Base-by-base conservation (phyloP, 2,888 invertebrate genomes). In the Eupelmus urozonus region DNA sequence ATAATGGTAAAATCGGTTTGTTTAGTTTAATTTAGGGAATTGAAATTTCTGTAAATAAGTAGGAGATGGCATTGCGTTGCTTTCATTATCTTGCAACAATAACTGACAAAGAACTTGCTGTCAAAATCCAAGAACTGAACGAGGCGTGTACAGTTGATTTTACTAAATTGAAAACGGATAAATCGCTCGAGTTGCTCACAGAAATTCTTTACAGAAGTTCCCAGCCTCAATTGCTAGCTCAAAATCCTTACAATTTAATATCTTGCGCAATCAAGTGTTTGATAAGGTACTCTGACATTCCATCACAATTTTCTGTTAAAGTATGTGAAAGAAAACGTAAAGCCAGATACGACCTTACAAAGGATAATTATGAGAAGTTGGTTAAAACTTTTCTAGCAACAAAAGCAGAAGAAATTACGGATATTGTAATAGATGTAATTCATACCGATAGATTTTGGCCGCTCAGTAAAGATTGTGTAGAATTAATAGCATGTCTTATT, bases 391-490 rank as follows among this genome's bases (percentile, higher is more conserved):
- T 84, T 49, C 20, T 84, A n/a, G 86, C 87, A 1, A 82, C 85
- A 3, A 85, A 87, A 67, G 84, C 87, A n/a, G 80, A 85, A n/a
- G 85, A 88, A 5, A 79, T 90, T 1, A 81, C 90, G 3, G 82
- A 88, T 75, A 82, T 89, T 0, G 83, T 91, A 1, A 82, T 91
- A 1, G 84, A 88, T 7, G 87, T 88, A 42, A 87, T 91, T 51
- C 86, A 88, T 65, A 83, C 87, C 60, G 88, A 90, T 13, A 87
- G 85, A 53, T 80, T 91, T 5, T 91, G 91, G 91, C 85, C 87
- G 11, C 86, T 88, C 9, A 90, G 90, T 77, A 88, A 88, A 23
- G 85, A 90, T 9, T 89, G 90, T 57, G 85, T 88, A 18, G 85
- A 89, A 11, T 76, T 91, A 40, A 81, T 90, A 16, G 84, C 83